Evolutionary conservation across 2,113 vertebrate species (phyloP).

Genomic region (Astatotilapia flaviijosephi): DNA sequence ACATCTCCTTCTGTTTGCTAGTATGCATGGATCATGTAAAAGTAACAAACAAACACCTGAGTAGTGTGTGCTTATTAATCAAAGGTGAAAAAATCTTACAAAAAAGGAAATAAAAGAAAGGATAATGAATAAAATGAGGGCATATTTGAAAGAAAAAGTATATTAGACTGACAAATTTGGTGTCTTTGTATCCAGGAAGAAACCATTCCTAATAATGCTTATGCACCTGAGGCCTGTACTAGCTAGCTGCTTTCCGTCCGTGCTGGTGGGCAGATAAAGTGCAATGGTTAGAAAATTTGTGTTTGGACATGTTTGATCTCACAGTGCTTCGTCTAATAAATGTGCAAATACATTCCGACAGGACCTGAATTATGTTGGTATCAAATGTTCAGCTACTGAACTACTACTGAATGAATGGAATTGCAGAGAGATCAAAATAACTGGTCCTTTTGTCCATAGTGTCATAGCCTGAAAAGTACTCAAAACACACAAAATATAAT

Average conservation of each 20-base stretch:
- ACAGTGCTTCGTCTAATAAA: background rate
- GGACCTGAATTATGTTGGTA: background rate
- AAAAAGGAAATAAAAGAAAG: background rate
- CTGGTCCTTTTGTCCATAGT: background rate
- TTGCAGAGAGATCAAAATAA: background rate
- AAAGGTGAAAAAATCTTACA: background rate
- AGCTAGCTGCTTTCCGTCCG: background rate
- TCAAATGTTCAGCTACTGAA: background rate
- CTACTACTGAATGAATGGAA: background rate
- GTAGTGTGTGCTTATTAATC: background rate
- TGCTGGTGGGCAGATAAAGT: background rate
- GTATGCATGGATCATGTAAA: background rate
- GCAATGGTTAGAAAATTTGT: background rate
- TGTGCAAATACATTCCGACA: background rate
- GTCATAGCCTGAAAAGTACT: background rate
- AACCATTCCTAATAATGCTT: background rate
- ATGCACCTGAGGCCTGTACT: background rate
- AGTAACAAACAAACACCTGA: background rate
- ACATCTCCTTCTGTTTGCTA: background rate
- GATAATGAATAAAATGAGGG: background rate
- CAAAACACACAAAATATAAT: background rate
- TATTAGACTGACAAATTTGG: background rate
- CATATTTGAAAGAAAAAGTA: background rate
- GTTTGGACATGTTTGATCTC: background rate
- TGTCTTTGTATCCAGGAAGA: background rate